These are phyloP conservation scores for Zelleria hepariella DNA, from an alignment of 2,888 invertebrate species.

Conservation along the genomic window DNA sequence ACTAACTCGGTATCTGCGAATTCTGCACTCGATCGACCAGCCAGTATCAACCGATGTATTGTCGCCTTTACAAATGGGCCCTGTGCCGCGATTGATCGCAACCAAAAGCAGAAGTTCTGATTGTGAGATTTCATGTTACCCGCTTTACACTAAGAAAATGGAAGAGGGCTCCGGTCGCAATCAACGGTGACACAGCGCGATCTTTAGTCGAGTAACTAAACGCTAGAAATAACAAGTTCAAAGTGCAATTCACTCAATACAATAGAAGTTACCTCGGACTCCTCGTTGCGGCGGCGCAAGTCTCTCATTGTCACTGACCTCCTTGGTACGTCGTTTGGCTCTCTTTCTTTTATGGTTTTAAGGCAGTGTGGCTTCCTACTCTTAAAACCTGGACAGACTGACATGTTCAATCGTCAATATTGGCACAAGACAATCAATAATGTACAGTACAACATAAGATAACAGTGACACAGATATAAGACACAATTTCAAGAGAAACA, in stretches of 20 bases:
- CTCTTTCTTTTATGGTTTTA: conserved; percentile 50
- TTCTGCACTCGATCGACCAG: too few species aligned
- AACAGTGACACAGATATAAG: conserved; percentile 17
- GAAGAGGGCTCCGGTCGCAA: neutral
- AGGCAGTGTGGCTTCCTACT: conserved; percentile 65
- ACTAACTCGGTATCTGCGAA: too few species aligned
- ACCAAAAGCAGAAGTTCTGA: neutral
- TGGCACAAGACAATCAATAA: conserved; percentile 32
- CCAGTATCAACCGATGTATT: too few species aligned
- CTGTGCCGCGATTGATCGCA: neutral
- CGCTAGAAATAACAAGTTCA: neutral
- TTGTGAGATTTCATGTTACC: neutral
- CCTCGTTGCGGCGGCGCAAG: conserved; percentile 49
- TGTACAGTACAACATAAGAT: conserved; percentile 12
- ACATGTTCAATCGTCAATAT: conserved; percentile 49
- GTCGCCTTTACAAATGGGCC: neutral
- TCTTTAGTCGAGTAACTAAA: conserved; percentile 1
- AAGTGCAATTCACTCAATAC: conserved; percentile 36
- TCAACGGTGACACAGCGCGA: neutral
- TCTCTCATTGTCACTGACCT: conserved; percentile 43
- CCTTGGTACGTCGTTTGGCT: conserved; percentile 41
- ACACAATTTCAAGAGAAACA: conserved; percentile 15
- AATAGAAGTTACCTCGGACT: conserved; percentile 62
- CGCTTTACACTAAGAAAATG: neutral
- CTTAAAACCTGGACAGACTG: conserved; percentile 63